Percentiles rank a stretch among this genome's conserved stretches.
phyloP scores from a whole-genome alignment of 1,140 invertebrate species.

The Zaprionus camerounensis region DNA sequence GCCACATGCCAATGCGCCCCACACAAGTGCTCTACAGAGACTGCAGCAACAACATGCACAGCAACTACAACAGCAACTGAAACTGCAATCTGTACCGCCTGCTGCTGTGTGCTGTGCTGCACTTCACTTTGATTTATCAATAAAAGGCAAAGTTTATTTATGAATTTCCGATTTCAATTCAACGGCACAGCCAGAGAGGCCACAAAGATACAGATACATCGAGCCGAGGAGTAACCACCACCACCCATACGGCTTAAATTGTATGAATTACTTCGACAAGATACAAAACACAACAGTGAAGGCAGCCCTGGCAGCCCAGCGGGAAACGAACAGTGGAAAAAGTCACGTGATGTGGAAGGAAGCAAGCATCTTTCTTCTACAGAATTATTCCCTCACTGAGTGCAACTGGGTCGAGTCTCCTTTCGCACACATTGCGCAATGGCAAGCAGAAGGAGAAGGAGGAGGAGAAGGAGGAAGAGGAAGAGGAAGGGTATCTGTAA shows the following conservation, averaged over 20 bases:
- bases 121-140: conserved; percentile 77
- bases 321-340: not conserved
- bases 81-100: conserved; percentile 24
- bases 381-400: not conserved
- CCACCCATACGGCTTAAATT: conserved; percentile 55
- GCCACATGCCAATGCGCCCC: conserved; percentile 31
- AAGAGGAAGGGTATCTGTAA: conserved; percentile 11
- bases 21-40: not conserved
- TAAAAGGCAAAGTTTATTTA: conserved; percentile 74
- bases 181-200: conserved; percentile 32
- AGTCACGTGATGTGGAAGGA: not conserved
- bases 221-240: conserved; percentile 14
- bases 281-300: conserved; percentile 27
- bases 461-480: fast-evolving
- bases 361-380: not conserved
- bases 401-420: conserved; percentile 16
- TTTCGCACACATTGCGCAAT: conserved; percentile 30
- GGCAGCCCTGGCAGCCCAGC: not conserved
- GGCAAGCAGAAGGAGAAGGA: conserved; percentile 4
- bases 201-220: conserved; percentile 30
- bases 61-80: conserved; percentile 13
- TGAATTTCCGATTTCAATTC: conserved; percentile 72
- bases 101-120: conserved; percentile 46
- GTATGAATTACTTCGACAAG: conserved; percentile 61
- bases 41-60: not conserved